Evolutionary conservation across 2,888 invertebrate genomes (phyloP).

Genomic region (Agonopterix subpropinquella): DNA sequence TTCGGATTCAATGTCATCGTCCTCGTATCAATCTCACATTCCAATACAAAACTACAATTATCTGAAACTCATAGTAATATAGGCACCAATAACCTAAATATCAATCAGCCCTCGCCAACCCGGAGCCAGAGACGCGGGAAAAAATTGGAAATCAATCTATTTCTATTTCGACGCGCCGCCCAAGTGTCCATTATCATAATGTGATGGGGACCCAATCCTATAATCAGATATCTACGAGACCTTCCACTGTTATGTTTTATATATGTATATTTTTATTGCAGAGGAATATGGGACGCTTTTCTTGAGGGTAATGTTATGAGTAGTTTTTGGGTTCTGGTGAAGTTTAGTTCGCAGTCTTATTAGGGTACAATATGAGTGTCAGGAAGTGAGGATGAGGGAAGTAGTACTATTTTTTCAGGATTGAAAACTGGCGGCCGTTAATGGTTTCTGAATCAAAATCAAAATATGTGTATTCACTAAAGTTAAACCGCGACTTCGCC

Average conservation of each 20-base stretch:
- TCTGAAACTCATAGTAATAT: slow-evolving; percentile 10
- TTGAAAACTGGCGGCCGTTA: too few relatives aligned
- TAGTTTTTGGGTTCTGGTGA: slow-evolving; percentile 21
- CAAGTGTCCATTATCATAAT: slow-evolving; percentile 62
- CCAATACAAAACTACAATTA: slow-evolving; percentile 1
- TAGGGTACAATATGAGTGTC: too few relatives aligned
- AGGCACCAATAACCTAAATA: slow-evolving; percentile 38
- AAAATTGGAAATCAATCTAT: slow-evolving; percentile 67
- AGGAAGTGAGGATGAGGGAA: too few relatives aligned
- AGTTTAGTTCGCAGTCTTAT: background rate
- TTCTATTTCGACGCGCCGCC: slow-evolving; percentile 53
- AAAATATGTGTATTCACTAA: too few relatives aligned
- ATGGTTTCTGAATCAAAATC: too few relatives aligned
- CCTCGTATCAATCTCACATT: too few relatives aligned
- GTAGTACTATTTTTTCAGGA: too few relatives aligned
- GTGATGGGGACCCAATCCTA: slow-evolving; percentile 59
- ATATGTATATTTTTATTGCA: slow-evolving; percentile 55
- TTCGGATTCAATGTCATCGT: too few relatives aligned
- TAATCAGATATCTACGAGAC: slow-evolving; percentile 58
- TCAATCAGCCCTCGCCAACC: slow-evolving; percentile 38
- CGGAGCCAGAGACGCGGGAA: slow-evolving; percentile 21
- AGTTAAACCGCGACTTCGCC: too few relatives aligned
- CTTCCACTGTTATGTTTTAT: slow-evolving; percentile 41
- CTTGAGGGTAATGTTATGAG: slow-evolving; percentile 35
- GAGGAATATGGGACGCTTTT: slow-evolving; percentile 37